Evolutionary conservation across 2,797 vertebrate species (phyloP), one percentile per base, ranked within the genome.

Genomic region (Fistularia commersonii): DNA sequence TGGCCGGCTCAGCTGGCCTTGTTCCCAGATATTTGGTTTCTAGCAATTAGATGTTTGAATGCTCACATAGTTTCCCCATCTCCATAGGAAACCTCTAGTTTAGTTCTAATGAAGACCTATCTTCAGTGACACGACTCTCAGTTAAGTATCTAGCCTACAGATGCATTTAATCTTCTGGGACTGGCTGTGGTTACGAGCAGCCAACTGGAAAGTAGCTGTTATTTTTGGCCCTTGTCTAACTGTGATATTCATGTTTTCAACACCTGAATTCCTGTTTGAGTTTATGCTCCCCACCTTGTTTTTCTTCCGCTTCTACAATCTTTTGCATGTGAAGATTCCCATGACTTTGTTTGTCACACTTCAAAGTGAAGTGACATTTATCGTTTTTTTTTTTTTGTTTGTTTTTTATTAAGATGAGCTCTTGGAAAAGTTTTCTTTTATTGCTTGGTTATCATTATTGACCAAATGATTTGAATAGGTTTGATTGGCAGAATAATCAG

Each of bases 11-110:
- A 77, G 77, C 79, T 88, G 83, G 87, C 68, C 64, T 73, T 64
- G 72, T 75, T 86, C 87, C 79, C 69, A 62, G 76, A 86, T 34
- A 9, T 84, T 84, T 80, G 80, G 56, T 80, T 87, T 89, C 68
- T 76, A 87, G 69, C 74, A 75, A 72, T 84, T 62, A 41, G 60
- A 84, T 82, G 51, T 85, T 70, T 87, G 87, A 83, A 68, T 78
- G 69, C 70, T 83, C 80, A 67, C 41, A 55, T 65, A 68, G 56
- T 57, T 63, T 46, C 41, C 50, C 47, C 54, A 48, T 76, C 75
- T 55, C 76, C 54, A 61, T 64, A 69, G 73, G 78, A 82, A 79
- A 54, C 57, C 71, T 76, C 58, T 56, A 53, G 63, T 75, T 72
- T 59, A 51, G 63, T 66, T 74, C 63, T 77, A 79, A 76, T 64